Evolutionary conservation across 2,113 vertebrate species (phyloP).

Genomic region (Talpa occidentalis): DNA sequence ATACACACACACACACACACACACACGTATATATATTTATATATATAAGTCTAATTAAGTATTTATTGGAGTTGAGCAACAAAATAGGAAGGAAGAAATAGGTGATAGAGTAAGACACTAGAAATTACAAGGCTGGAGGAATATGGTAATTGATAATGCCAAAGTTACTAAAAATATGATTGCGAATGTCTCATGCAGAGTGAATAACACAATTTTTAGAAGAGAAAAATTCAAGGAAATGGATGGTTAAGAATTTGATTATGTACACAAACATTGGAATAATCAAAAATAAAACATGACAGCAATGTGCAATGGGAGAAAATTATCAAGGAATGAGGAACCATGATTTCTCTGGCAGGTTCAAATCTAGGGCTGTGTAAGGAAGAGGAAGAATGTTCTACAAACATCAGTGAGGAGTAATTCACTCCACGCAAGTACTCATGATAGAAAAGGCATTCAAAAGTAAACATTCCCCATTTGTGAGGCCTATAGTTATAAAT

Average conservation of each 20-base stretch:
- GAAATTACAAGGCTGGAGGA: background rate
- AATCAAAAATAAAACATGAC: background rate
- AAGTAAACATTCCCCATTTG: background rate
- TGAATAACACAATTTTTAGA: background rate
- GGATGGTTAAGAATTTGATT: background rate
- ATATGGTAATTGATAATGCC: background rate
- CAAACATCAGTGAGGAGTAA: background rate
- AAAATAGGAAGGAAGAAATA: background rate
- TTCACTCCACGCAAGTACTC: background rate
- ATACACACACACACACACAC: background rate
- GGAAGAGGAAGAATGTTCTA: background rate
- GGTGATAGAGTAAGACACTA: background rate
- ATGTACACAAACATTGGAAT: background rate
- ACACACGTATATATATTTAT: no score
- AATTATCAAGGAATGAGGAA: background rate
- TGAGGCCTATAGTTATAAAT: background rate
- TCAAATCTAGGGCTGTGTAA: background rate
- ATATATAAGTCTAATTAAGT: background rate
- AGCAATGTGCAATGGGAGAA: background rate
- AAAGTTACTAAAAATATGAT: background rate
- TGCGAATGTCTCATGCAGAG: background rate
- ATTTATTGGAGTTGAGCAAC: background rate
- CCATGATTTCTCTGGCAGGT: background rate
- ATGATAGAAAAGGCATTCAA: background rate
- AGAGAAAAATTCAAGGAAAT: background rate